Conservation (phyloP, 2,888 invertebrate species). For the Clivina fossor region DNA sequence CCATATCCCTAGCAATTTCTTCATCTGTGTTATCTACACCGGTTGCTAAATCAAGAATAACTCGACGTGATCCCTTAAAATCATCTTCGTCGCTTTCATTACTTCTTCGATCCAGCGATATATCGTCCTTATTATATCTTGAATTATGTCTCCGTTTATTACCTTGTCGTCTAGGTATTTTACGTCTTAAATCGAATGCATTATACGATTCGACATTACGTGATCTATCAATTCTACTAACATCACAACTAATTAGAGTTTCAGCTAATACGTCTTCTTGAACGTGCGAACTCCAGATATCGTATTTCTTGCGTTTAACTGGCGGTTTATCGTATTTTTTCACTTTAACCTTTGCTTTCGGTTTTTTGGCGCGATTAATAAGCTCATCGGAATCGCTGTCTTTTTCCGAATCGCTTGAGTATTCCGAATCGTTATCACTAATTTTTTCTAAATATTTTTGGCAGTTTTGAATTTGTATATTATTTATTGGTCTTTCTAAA, state of each 20-base stretch:
- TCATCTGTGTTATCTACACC: conserved; percentile 58
- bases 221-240: conserved; percentile 67
- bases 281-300: conserved; percentile 71
- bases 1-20: conserved; percentile 70
- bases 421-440: conserved; percentile 52
- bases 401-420: conserved; percentile 58
- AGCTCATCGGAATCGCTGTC: conserved; percentile 62
- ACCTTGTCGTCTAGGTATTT: conserved; percentile 40
- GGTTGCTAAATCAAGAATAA: conserved; percentile 61
- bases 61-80: conserved; percentile 59
- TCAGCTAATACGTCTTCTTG: conserved; percentile 80
- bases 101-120: conserved; percentile 59
- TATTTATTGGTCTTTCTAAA: conserved; percentile 58
- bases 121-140: conserved; percentile 60
- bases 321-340: conserved; percentile 36
- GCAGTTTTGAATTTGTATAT: conserved; percentile 38
- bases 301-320: conserved; percentile 68
- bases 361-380: conserved; percentile 57
- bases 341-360: conserved; percentile 51
- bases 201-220: conserved; percentile 77
- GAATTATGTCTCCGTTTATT: conserved; percentile 64
- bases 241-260: conserved; percentile 76
- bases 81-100: conserved; percentile 54
- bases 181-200: conserved; percentile 45
- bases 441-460: conserved; percentile 7